Base-by-base conservation (phyloP, 2,113 vertebrate species). In the Phylloscopus trochilus region DNA sequence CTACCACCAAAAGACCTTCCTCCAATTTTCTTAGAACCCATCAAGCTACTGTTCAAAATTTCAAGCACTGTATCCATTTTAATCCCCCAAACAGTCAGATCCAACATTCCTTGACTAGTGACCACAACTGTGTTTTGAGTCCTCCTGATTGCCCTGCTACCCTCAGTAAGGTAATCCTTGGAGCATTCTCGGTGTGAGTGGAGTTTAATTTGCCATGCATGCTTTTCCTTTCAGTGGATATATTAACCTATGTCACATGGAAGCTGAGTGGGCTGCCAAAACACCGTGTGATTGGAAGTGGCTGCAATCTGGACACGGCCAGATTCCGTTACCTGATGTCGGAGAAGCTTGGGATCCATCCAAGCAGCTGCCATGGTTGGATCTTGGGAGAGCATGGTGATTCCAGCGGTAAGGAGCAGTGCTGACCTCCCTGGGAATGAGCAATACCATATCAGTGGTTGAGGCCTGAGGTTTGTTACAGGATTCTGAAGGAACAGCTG, bases 211-310 rank as follows among this genome's bases (percentile, higher is more conserved):
- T 67, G 53, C 30, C 55, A 2, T 67, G 27, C 35, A 0, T 59
- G 6, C 82, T 94, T 81, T 81, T 39, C 20, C 83, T 82, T 83
- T 51, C 94, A 99, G 99, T 99, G 95, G 99, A 99, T 52, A 98
- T 99, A 93, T 95, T 99, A 90, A 99, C 99, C 23, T 99, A 99
- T 4, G 98, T 99, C 59, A 99, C 99, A 56, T 99, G 99, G 99
- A 99, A 99, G 91, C 98, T 99, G 80, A 99, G 99, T n/a, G 99
- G 99, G 19, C 96, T 99, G 86, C 99, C 99, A 37, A 99, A 99
- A 83, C 97, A 99, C 96, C 98, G 99, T 9, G 98, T 99, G 93
- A 99, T 99, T 24, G 99, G 99, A 92, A 99, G 99, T 15, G 99
- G 99, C 44, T 99, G 99, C 97, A 99, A 99, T 96, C 98, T 99